Base-by-base conservation (phyloP, 2,797 vertebrate genomes). In the Poeciliopsis turneri region DNA sequence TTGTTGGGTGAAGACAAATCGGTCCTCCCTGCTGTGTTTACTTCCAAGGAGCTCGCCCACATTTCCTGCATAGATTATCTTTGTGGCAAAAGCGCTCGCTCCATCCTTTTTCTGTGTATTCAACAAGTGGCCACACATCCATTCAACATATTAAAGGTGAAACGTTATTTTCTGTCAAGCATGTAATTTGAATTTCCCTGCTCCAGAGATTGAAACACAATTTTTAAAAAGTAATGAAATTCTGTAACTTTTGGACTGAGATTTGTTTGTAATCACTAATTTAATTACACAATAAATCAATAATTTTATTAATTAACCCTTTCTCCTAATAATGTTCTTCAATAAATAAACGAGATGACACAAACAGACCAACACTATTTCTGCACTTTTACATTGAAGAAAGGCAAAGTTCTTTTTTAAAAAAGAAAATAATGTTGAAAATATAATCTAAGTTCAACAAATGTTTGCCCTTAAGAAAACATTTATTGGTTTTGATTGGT, bases 11-110 rank as follows among this genome's bases (percentile, higher is more conserved):
- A 45, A 46, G 25, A 70, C 41, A 70, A 70, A 46, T 70, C 41
- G 15, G 68, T 70, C 43, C 18, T 70, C n/a, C 45, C 6, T 45
- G 6, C 41, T 70, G 25, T 70, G 68, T 70, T 70, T 70, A 70
- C 68, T 45, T 70, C 68, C 68, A 70, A n/a, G 11, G 39, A 69
- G 41, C 41, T 45, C 41, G 68, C 68, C 68, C 25, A 70, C 28
- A 70, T 70, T 45, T 70, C 68, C 68, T 70, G 68, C 41, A 70
- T 28, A 28, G n/a, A 18, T 70, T 43, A 69, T 69, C 66, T 69
- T 69, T 43, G 39, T 13, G 9, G 39, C 66, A n/a, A 69, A 64
- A 70, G 68, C 5, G 25, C 43, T 45, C 68, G n/a, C 43, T 45
- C 25, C 28, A 46, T 70, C 25, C 68, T 28, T 16, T n/a, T 45